phyloP scores from a whole-genome alignment of 2,113 vertebrate species.

The crab-eating macaque (Macaca fascicularis) region T2T-MFA8v1.1 NC_132903.1:4117001-4117500 shows the following conservation, averaged over 20 bases:
- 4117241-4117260: too few relatives aligned
- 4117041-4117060: too few relatives aligned
- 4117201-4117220: too few relatives aligned
- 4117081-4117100: neutral
- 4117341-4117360: neutral
- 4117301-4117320: neutral
- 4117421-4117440: neutral
- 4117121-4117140: neutral
- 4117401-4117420: neutral
- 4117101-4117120: neutral
- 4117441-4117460: neutral
- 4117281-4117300: neutral
- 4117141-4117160: neutral
- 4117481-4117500: neutral
- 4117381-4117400: too few relatives aligned
- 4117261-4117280: neutral
- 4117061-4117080: too few relatives aligned
- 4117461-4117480: fast-evolving
- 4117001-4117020: neutral
- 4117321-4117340: neutral
- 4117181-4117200: too few relatives aligned
- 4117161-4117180: neutral
- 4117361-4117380: neutral
- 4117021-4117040: fast-evolving
- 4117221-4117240: too few relatives aligned